phyloP scores from a whole-genome alignment of 2,797 vertebrate genomes.

The Lutjanus campechanus region DNA sequence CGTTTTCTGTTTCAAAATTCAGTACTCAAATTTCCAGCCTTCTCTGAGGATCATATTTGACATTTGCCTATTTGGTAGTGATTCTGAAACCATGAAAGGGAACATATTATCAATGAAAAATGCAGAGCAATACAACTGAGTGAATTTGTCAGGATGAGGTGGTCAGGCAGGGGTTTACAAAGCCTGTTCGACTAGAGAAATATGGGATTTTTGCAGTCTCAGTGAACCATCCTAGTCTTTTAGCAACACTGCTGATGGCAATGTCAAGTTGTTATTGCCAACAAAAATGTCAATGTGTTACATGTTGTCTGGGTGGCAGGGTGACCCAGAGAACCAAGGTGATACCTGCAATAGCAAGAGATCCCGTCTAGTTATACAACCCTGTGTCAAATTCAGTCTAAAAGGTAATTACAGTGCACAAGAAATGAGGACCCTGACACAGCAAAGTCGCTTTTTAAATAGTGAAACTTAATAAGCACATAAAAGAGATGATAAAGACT shows the following conservation, averaged over 20 bases:
- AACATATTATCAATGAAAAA: background rate
- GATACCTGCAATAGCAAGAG: too few species aligned
- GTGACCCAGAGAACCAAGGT: too few species aligned
- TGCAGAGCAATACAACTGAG: background rate
- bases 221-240: background rate
- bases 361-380: background rate
- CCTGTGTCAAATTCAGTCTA: background rate
- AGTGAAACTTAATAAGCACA: background rate
- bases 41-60: too few species aligned
- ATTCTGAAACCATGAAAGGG: too few species aligned
- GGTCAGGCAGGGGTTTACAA: too few species aligned
- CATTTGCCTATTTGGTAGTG: too few species aligned
- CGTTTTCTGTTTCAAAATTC: too few species aligned
- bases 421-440: background rate
- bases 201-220: background rate
- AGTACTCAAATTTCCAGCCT: too few species aligned
- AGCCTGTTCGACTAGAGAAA: background rate
- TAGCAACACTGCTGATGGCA: background rate
- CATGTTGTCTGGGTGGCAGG: too few species aligned
- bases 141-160: background rate
- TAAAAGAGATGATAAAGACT: background rate
- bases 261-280: background rate
- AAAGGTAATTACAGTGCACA: background rate
- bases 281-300: too few species aligned
- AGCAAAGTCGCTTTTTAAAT: background rate